Base-by-base conservation (phyloP, 2,113 vertebrate species). In the Nycticebus coucang region DNA sequence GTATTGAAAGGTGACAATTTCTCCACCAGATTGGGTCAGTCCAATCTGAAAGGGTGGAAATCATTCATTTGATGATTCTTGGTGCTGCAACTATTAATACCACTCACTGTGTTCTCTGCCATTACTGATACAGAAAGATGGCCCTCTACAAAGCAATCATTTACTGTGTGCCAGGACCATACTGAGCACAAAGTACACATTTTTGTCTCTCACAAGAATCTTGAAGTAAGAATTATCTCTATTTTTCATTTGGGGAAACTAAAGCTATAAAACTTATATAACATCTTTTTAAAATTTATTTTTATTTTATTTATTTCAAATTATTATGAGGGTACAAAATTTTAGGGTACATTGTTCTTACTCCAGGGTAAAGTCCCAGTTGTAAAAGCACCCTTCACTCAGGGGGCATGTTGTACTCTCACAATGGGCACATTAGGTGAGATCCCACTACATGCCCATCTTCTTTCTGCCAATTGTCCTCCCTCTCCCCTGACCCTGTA, bases 201-300 rank as follows among this genome's bases (percentile, higher is more conserved):
- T 35, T 9, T 53, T 24, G 0, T 4, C 30, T 7, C 37, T 74
- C 37, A 62, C 37, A 41, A 45, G 18, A 37, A 0, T 71, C 69
- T 68, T 55, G 37, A 75, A 50, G 74, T 10, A 33, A 45, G 68
- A 66, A 57, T 59, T 15, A 45, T 53, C 28, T 66, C 69, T 21
- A 26, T 41, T 79, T 93, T 75, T 74, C 60, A 71, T 10, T 22
- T 28, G 33, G 86, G 8, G 68, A 88, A 92, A 93, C 66, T 14
- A 28, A 94, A 59, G 66, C 68, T 55, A 72, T 74, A 66, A 88
- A 62, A 22, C 24, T 19, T 24, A 50, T 0, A 1, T 60, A 41
- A 28, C 5, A 50, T 50, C 45, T 50, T 50, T 50, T 50, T 50
- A 10, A 50, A 50, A 50, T 50, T 50, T 50, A 50, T 50, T 50